These are phyloP conservation scores for Delphinus delphis DNA, from an alignment of 2,113 vertebrate genomes.

Conservation along the genomic window DNA sequence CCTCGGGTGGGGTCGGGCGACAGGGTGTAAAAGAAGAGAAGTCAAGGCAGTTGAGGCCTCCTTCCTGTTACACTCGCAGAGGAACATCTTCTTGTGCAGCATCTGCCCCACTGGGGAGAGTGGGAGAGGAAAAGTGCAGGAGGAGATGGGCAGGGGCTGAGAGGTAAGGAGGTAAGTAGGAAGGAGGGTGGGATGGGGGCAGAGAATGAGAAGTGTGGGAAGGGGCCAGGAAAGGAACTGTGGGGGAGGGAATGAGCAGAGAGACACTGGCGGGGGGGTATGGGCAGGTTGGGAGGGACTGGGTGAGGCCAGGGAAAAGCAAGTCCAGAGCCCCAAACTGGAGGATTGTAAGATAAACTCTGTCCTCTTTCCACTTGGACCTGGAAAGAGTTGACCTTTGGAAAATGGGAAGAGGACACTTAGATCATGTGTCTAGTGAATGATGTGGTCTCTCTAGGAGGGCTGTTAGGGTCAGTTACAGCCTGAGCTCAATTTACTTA, in stretches of 20 bases:
- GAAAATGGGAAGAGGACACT: not conserved
- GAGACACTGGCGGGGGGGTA: no score
- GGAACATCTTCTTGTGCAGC: rapidly evolving
- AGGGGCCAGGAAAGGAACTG: not conserved
- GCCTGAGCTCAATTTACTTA: no score
- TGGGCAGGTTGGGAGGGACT: rapidly evolving
- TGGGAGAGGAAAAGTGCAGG: not conserved
- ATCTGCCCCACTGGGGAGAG: not conserved
- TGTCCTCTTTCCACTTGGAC: not conserved
- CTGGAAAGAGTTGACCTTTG: not conserved
- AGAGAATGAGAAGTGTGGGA: not conserved
- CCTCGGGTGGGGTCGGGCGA: not conserved
- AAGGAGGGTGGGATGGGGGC: not conserved
- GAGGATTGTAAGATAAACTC: not conserved
- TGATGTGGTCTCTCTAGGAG: not conserved
- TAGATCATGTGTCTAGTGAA: not conserved
- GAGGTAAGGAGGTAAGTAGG: not conserved
- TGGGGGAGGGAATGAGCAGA: no score
- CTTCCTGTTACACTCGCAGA: not conserved
- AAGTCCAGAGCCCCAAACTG: not conserved
- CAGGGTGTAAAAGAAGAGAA: not conserved
- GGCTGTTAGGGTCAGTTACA: not conserved
- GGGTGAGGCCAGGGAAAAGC: not conserved
- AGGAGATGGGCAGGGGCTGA: not conserved
- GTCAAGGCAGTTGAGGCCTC: not conserved